Conservation (phyloP, 2,113 vertebrate species). For the Festucalex cinctus region DNA sequence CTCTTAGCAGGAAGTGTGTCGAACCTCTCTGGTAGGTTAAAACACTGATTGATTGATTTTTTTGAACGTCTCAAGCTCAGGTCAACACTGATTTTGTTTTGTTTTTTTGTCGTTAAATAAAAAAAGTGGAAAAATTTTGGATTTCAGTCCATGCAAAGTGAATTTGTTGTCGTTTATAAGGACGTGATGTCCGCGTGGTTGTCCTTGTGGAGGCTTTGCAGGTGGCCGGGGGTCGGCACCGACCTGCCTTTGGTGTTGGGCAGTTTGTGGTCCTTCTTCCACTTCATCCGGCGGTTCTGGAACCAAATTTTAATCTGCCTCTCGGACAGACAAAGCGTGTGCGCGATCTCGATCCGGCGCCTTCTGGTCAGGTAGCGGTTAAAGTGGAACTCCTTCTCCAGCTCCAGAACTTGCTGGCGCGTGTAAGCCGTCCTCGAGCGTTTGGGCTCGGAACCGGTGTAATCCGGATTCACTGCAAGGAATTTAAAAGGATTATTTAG, state of each 20-base stretch:
- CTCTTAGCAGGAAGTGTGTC: slow-evolving; percentile 48
- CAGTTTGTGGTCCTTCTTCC: slow-evolving; percentile 99
- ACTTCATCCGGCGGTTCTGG: slow-evolving; percentile 99
- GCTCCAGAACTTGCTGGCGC: slow-evolving; percentile 97
- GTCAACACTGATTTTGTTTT: slow-evolving; percentile 58
- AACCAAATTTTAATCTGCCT: slow-evolving; percentile 99
- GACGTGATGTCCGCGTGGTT: slow-evolving; percentile 95
- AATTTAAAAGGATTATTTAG: slow-evolving; percentile 33
- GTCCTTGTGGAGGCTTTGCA: slow-evolving; percentile 90
- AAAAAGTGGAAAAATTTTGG: slow-evolving; percentile 63
- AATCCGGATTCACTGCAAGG: slow-evolving; percentile 92
- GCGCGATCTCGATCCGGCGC: slow-evolving; percentile 96
- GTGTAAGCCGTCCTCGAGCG: slow-evolving; percentile 97
- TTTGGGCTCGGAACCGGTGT: slow-evolving; percentile 94
- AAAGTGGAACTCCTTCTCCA: slow-evolving; percentile 99
- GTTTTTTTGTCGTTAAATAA: slow-evolving; percentile 61
- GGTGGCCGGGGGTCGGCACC: slow-evolving; percentile 79
- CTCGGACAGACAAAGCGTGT: slow-evolving; percentile 94
- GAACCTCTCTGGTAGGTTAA: slow-evolving; percentile 33
- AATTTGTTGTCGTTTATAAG: slow-evolving; percentile 81
- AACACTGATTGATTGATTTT: slow-evolving; percentile 51
- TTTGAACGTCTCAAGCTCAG: slow-evolving; percentile 21
- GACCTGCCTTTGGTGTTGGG: slow-evolving; percentile 98
- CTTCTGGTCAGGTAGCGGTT: slow-evolving; percentile 98
- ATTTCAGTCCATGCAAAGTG: slow-evolving; percentile 77